Conservation (phyloP, 2,113 vertebrate species). For the Alces alces region DNA sequence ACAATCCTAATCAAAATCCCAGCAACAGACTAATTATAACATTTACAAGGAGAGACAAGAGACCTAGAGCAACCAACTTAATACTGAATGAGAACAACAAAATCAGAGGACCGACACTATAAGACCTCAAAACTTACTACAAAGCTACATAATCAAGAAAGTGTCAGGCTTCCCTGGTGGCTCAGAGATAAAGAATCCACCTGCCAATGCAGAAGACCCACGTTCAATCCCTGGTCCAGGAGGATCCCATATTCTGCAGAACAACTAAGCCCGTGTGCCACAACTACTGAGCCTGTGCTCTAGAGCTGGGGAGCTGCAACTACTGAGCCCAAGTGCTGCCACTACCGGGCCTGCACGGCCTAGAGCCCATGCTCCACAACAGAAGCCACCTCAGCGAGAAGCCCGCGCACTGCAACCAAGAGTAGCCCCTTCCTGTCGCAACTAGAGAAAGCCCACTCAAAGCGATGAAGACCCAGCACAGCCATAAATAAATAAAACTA, state of each 20-base stretch:
- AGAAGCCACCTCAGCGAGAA: background rate
- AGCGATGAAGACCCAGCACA: background rate
- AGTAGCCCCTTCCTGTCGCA: background rate
- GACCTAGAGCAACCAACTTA: background rate
- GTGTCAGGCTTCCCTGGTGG: background rate
- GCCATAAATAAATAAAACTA: background rate
- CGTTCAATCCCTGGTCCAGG: background rate
- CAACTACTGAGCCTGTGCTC: background rate
- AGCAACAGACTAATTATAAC: background rate
- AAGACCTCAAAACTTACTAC: background rate
- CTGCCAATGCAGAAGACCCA: background rate
- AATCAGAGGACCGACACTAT: background rate
- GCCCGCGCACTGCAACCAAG: background rate
- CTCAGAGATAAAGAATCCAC: background rate
- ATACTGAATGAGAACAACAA: background rate
- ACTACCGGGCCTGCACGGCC: fast-evolving
- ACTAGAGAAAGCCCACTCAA: background rate
- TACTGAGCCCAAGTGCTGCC: background rate
- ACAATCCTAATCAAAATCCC: background rate
- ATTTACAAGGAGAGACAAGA: background rate
- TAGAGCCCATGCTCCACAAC: background rate
- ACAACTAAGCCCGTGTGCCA: background rate
- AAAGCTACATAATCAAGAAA: background rate
- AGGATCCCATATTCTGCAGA: background rate
- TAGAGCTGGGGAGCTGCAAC: background rate